A percentile compares a stretch with the other conserved stretches of the same genome.
Evolutionary conservation across 1,140 invertebrate genomes (phyloP).

Genomic region (Dreissena polymorpha): DNA sequence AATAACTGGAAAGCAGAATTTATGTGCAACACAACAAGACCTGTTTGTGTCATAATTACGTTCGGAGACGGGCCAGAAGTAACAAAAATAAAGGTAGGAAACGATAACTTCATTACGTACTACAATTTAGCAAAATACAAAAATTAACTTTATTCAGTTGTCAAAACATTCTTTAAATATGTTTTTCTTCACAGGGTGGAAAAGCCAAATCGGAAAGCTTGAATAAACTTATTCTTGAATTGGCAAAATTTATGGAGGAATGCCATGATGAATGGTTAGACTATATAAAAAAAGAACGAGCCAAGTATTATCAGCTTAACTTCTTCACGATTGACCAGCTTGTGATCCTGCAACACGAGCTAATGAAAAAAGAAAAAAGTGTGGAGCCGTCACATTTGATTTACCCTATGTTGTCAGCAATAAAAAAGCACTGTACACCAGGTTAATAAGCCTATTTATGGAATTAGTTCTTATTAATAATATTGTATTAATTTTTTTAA

Average conservation of each 20-base stretch:
- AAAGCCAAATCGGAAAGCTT: not conserved
- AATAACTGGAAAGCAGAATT: slow-evolving; percentile 68
- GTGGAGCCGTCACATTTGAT: slow-evolving; percentile 50
- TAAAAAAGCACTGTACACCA: slow-evolving; percentile 61
- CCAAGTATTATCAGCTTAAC: slow-evolving; percentile 67
- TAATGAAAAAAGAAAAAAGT: slow-evolving; percentile 58
- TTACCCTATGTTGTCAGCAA: slow-evolving; percentile 62
- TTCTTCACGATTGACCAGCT: slow-evolving; percentile 72
- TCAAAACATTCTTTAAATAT: not conserved
- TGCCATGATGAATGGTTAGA: slow-evolving; percentile 71
- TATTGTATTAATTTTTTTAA: not conserved
- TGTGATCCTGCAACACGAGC: slow-evolving; percentile 70
- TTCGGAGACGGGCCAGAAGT: slow-evolving; percentile 61
- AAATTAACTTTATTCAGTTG: not conserved
- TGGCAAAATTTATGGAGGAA: slow-evolving; percentile 70
- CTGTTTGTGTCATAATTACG: slow-evolving; percentile 61
- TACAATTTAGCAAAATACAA: not conserved
- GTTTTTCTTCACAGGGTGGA: not conserved
- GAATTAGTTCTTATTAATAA: not conserved
- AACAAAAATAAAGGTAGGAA: slow-evolving; percentile 47
- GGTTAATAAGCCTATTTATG: not conserved
- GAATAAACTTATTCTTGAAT: slow-evolving; percentile 41
- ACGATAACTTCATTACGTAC: not conserved
- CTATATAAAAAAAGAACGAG: slow-evolving; percentile 64
- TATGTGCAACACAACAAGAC: slow-evolving; percentile 58